Conservation (phyloP, 1,140 invertebrate species). For the Acromyrmex echinatior region DNA sequence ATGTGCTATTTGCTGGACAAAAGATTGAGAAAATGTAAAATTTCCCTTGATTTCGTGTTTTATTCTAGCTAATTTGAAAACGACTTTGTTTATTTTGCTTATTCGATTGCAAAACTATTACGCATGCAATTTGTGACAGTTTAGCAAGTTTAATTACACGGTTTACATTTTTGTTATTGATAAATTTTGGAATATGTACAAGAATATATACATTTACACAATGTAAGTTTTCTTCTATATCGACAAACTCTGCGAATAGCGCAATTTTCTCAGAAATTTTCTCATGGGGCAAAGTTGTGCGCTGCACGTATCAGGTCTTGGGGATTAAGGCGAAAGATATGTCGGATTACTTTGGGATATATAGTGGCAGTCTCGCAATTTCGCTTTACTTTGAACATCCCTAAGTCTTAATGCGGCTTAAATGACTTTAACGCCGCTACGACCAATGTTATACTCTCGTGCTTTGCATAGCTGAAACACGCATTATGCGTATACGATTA, state of each 20-base stretch:
- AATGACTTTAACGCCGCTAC: conserved; percentile 39
- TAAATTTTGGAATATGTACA: neutral
- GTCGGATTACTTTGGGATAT: conserved; percentile 47
- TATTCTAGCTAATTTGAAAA: conserved; percentile 42
- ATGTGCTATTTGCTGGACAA: conserved; percentile 38
- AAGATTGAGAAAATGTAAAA: conserved; percentile 23
- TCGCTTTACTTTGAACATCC: conserved; percentile 34
- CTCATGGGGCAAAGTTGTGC: conserved; percentile 7
- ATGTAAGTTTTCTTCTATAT: neutral
- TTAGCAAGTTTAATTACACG: neutral
- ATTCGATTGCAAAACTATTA: neutral
- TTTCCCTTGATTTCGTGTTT: neutral
- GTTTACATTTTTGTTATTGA: neutral
- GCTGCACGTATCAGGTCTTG: neutral
- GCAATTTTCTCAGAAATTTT: conserved; percentile 43
- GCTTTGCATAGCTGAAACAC: conserved; percentile 1
- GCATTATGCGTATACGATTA: conserved; percentile 1
- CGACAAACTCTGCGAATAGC: neutral
- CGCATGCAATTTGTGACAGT: neutral
- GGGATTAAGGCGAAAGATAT: conserved; percentile 55
- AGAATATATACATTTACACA: neutral
- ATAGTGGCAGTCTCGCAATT: conserved; percentile 4
- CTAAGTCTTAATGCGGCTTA: conserved; percentile 56
- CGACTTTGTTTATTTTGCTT: conserved; percentile 23
- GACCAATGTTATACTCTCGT: conserved; percentile 1